These are phyloP conservation scores for Standfussiana lucernea DNA, from an alignment of 2,888 invertebrate genomes.

Conservation along the genomic window DNA sequence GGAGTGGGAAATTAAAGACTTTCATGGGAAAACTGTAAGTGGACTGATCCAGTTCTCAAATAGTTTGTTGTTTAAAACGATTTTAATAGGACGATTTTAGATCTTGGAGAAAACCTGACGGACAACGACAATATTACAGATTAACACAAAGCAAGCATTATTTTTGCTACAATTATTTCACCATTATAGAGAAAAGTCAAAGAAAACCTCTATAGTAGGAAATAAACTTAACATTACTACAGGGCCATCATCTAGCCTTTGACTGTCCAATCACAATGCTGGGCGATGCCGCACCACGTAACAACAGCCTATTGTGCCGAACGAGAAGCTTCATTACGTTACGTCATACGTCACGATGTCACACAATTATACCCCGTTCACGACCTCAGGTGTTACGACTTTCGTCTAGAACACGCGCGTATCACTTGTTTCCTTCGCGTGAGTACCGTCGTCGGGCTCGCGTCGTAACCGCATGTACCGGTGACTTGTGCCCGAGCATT, in stretches of 20 bases:
- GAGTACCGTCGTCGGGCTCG: neutral
- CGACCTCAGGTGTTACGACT: neutral
- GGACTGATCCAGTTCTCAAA: conserved; percentile 3
- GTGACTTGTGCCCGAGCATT: neutral
- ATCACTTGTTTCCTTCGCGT: neutral
- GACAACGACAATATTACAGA: neutral
- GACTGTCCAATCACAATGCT: conserved; percentile 26
- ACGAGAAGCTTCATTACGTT: conserved; percentile 41
- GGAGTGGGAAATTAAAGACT: conserved; percentile 17
- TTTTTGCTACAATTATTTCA: neutral
- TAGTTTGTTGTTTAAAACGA: conserved; percentile 16
- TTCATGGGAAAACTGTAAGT: conserved; percentile 22
- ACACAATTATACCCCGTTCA: neutral
- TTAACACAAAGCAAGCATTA: neutral
- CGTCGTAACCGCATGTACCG: neutral
- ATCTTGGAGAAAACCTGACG: no score
- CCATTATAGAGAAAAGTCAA: neutral
- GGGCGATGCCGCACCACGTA: conserved; percentile 30
- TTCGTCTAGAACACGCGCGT: neutral
- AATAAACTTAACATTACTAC: conserved; percentile 4
- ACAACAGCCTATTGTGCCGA: conserved; percentile 42
- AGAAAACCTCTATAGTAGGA: neutral
- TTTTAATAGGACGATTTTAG: no score
- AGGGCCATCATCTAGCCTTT: conserved; percentile 11
- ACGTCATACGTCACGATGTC: conserved; percentile 30